phyloP scores from a whole-genome alignment of 2,797 vertebrate species.

The Zenarchopterus dispar region DNA sequence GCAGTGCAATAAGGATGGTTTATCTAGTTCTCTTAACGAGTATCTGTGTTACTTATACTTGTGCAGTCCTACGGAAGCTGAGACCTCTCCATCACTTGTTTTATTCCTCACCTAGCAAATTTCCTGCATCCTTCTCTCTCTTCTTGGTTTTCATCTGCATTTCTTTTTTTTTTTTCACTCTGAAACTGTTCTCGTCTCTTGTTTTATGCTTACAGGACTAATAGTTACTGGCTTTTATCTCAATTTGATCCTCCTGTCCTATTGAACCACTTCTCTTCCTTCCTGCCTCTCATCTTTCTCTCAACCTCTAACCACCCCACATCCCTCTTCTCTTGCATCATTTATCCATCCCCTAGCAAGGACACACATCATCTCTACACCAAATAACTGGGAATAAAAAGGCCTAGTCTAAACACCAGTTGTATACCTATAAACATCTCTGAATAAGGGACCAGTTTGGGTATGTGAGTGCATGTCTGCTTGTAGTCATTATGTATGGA shows the following conservation, averaged over 20 bases:
- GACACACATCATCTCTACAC: conserved; percentile 28
- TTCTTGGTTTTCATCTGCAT: conserved; percentile 20
- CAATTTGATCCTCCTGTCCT: conserved; percentile 63
- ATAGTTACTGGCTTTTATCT: conserved; percentile 50
- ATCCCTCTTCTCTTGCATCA: not conserved
- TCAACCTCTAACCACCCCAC: conserved; percentile 27
- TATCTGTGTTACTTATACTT: conserved; percentile 73
- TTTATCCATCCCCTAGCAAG: conserved; percentile 25
- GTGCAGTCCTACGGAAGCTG: conserved; percentile 40
- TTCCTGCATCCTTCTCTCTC: conserved; percentile 8
- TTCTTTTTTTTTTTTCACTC: conserved; percentile 17
- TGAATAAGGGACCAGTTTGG: not conserved
- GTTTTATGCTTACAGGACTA: conserved; percentile 23
- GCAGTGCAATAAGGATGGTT: conserved; percentile 48
- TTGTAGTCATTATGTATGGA: no score
- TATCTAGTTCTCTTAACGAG: conserved; percentile 43
- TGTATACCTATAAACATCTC: conserved; percentile 3
- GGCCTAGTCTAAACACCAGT: not conserved
- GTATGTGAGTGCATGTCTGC: no score
- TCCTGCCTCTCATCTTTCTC: conserved; percentile 68
- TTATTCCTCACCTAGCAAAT: conserved; percentile 7
- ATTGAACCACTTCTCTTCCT: conserved; percentile 65
- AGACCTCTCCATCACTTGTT: conserved; percentile 13
- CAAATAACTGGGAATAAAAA: not conserved
- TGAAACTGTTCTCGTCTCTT: not conserved